Conservation (phyloP, 2,797 vertebrate species). For the Oreochromis mossambicus region DNA sequence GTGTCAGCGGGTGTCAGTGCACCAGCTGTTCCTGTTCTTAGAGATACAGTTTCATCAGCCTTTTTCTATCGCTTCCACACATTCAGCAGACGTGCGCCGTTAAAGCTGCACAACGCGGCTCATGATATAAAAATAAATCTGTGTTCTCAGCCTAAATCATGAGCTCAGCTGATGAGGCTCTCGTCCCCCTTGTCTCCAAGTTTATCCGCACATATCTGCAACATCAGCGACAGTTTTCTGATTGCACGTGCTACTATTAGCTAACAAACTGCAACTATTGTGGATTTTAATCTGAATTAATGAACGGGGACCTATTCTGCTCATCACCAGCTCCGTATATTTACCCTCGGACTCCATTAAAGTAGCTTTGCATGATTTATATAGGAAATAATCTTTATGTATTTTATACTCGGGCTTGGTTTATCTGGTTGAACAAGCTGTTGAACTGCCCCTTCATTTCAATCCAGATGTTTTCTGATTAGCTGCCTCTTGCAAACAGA, state of each 20-base stretch:
- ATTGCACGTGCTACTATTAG: not conserved
- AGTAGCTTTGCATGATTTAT: not conserved
- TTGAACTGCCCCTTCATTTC: fast-evolving
- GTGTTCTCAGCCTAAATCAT: not conserved
- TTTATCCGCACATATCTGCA: not conserved
- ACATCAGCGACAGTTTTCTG: not conserved
- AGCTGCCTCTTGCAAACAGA: not conserved
- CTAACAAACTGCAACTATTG: not conserved
- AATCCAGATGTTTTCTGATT: not conserved
- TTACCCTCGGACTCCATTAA: not conserved
- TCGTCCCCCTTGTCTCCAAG: not conserved
- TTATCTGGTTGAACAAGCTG: not conserved
- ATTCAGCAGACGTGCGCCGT: not conserved
- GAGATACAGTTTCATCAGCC: constrained; percentile 15
- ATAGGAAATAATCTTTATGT: fast-evolving
- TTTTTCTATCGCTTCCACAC: constrained; percentile 17
- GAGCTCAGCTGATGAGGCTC: not conserved
- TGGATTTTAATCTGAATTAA: not conserved
- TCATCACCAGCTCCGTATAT: fast-evolving
- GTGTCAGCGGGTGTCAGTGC: constrained; percentile 53
- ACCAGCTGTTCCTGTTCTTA: constrained; percentile 61
- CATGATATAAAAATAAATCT: not conserved
- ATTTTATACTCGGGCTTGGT: not conserved
- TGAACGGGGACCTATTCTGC: not conserved
- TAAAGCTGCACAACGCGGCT: not conserved